Evolutionary conservation across 2,888 invertebrate species (phyloP), one percentile per base, ranked within the genome.

Genomic region (Drosophila prolongata): DNA sequence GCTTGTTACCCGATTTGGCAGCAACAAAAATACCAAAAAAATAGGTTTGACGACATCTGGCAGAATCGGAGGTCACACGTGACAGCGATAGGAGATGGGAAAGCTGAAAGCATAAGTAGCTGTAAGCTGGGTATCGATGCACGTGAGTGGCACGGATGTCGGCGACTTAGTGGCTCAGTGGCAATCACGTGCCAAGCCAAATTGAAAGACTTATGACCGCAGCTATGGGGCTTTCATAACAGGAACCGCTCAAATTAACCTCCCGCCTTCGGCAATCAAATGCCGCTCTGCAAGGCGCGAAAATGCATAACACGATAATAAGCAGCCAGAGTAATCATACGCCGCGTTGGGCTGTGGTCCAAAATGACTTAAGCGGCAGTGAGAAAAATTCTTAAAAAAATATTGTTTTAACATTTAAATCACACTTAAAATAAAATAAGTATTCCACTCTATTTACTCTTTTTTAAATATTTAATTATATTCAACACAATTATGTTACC

Each of bases 251-350:
- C 16, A 44, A 62, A 70, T 62, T 62, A 72, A 49, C 42, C 44
- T 61, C 35, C 14, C 14, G 34, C 85, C 84, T 80, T 90, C 78
- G 87, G 83, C 89, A 90, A 90, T 90, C 89, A 90, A 79, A 79
- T 49, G 60, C 67, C 74, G 71, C 54, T 76, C 60, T 46, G 38
- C 47, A 50, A 83, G 87, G 87, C 64, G 83, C 67, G 66, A 83
- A 77, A 87, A 72, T 71, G 70, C 75, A 75, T 60, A 64, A 67
- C 50, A 47, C 38, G 52, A 38, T 38, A 40, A 30, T 43, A 38
- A 64, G 53, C 34, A 14, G 30, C 55, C 61, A 54, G 56, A 77
- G 67, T 76, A 82, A 79, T 79, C 75, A 80, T 83, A 74, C 76
- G 83, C 79, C 72, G 49, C 40, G 67, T 77, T 68, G 53, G 61